These are phyloP conservation scores for Pterois miles DNA, from an alignment of 2,797 vertebrate genomes.

Conservation along the genomic window DNA sequence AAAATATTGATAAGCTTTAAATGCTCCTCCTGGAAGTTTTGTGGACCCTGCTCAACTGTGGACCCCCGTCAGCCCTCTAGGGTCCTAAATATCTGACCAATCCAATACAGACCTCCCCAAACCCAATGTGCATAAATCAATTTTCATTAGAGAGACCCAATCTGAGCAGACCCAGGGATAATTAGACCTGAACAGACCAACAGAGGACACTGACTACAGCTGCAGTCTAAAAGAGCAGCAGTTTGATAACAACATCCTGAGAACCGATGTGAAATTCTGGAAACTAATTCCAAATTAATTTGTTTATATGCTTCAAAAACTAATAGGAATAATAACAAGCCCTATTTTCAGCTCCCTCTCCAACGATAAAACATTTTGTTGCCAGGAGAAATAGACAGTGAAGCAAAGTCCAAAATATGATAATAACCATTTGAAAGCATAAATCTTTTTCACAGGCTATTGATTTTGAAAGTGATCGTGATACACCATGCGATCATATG, in stretches of 20 bases:
- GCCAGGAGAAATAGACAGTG: background rate
- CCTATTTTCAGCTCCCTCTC: background rate
- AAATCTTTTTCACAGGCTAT: background rate
- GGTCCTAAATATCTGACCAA: background rate
- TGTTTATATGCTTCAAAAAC: background rate
- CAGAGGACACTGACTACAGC: background rate
- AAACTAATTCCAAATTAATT: constrained; percentile 5
- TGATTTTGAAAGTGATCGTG: background rate
- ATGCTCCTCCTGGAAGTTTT: background rate
- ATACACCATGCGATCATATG: accelerated
- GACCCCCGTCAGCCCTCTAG: background rate
- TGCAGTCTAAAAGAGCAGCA: background rate
- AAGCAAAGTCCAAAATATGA: background rate
- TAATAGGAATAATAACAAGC: background rate
- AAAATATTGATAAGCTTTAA: background rate
- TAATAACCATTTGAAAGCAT: background rate
- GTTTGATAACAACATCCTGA: background rate
- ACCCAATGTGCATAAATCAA: background rate
- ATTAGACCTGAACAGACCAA: background rate
- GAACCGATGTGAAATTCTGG: background rate
- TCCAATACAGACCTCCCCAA: background rate
- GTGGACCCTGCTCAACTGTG: background rate
- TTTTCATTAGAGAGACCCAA: background rate
- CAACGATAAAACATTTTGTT: background rate
- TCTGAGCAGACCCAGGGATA: background rate